Conservation (phyloP, 2,113 vertebrate genomes). For the Hyperopisus bebe region DNA sequence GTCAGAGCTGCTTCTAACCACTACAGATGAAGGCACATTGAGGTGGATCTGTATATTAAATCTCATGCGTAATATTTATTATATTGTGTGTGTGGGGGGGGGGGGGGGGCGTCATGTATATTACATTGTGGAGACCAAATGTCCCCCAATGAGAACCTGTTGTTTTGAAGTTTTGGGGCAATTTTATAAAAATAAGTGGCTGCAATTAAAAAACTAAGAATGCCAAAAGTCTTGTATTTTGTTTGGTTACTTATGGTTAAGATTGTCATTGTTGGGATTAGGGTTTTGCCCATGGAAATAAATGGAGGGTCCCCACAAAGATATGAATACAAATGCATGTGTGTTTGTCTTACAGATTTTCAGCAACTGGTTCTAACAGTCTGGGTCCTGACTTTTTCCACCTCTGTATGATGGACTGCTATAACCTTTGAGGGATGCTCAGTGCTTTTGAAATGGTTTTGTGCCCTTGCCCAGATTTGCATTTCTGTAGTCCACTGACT, state of each 20-base stretch:
- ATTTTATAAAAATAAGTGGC: neutral
- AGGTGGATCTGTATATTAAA: too few species aligned
- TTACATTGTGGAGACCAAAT: too few species aligned
- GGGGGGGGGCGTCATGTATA: too few species aligned
- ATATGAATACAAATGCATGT: neutral
- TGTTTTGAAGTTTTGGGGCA: neutral
- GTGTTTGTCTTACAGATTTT: neutral
- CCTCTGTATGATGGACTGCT: neutral
- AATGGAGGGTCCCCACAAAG: neutral
- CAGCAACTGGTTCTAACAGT: neutral
- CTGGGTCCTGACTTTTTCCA: neutral
- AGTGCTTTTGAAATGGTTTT: neutral
- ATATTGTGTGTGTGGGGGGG: neutral
- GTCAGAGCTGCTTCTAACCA: neutral
- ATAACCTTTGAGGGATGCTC: neutral
- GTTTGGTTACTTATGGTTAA: neutral
- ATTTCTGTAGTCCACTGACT: neutral
- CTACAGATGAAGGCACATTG: neutral
- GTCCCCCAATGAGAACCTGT: neutral
- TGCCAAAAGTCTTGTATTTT: neutral
- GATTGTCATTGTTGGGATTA: neutral
- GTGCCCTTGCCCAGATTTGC: neutral
- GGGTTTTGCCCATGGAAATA: neutral
- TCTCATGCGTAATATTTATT: too few species aligned
- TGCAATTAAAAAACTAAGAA: neutral